Conservation (phyloP, 2,797 vertebrate genomes). For the Acomys russatus region DNA sequence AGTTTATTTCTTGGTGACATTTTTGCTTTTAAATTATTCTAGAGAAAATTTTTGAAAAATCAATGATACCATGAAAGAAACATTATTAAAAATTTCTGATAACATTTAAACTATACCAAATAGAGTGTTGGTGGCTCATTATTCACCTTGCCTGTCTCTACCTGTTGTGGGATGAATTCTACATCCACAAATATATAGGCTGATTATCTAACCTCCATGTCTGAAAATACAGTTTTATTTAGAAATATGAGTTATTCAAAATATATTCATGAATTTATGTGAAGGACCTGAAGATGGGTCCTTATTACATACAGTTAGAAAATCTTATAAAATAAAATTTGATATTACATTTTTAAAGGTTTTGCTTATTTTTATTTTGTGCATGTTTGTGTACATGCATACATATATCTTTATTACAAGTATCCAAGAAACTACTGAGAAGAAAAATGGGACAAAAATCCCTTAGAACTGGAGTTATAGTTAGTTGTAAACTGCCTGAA, state of each 20-base stretch:
- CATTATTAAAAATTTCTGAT: slow-evolving; percentile 45
- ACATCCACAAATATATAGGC: neutral
- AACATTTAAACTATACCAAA: slow-evolving; percentile 1
- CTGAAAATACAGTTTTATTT: slow-evolving; percentile 1
- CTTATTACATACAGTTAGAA: too few relatives aligned
- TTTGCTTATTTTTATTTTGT: neutral
- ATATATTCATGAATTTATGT: neutral
- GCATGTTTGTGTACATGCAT: neutral
- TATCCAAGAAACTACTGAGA: neutral
- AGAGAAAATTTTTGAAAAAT: slow-evolving; percentile 49
- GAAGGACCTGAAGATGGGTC: neutral
- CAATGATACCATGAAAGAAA: slow-evolving; percentile 29
- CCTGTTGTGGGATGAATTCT: neutral
- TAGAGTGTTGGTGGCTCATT: neutral
- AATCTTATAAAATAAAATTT: neutral
- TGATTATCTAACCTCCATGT: neutral
- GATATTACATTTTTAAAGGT: neutral
- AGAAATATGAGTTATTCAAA: neutral
- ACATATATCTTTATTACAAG: neutral
- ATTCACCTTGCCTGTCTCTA: neutral
- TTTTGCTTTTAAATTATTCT: slow-evolving; percentile 22
- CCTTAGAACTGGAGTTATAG: neutral
- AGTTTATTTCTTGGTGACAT: slow-evolving; percentile 58
- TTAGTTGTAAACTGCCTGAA: neutral
- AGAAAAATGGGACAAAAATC: too few relatives aligned